phyloP scores from a whole-genome alignment of 2,113 vertebrate genomes.

The Nematolebias whitei region DNA sequence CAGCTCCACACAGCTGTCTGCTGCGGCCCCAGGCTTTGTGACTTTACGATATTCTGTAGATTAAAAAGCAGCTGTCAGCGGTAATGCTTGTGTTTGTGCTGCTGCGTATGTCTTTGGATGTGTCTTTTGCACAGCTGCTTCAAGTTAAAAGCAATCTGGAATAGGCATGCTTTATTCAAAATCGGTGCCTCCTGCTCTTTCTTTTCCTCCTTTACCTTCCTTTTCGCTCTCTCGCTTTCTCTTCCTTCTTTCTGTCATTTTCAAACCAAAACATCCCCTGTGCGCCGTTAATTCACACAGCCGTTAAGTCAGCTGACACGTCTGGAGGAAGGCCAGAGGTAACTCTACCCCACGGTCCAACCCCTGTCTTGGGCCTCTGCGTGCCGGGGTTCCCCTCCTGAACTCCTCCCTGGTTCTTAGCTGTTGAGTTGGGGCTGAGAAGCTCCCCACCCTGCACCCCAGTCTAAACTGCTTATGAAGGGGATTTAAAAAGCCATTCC shows the following conservation, averaged over 20 bases:
- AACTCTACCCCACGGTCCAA: constrained; percentile 69
- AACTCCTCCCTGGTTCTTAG: constrained; percentile 60
- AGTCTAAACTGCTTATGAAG: constrained; percentile 65
- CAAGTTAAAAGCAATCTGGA: constrained; percentile 63
- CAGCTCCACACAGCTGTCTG: constrained; percentile 18
- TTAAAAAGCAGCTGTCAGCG: constrained; percentile 32
- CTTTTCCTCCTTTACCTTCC: constrained; percentile 13
- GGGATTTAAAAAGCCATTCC: constrained; percentile 64
- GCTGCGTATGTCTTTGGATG: constrained; percentile 13
- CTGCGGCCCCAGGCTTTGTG: constrained; percentile 13
- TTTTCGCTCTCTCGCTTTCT: constrained; percentile 35
- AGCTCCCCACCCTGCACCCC: constrained; percentile 44
- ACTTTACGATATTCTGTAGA: constrained; percentile 35
- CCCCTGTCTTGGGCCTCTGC: constrained; percentile 68
- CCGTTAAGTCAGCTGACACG: constrained; percentile 74
- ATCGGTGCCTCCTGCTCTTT: constrained; percentile 40
- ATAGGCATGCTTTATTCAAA: constrained; percentile 62
- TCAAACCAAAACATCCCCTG: constrained; percentile 77
- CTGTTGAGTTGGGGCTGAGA: constrained; percentile 33
- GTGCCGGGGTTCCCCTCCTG: constrained; percentile 67
- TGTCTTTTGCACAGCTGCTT: constrained; percentile 71
- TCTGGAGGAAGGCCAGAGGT: constrained; percentile 69
- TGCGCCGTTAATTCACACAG: constrained; percentile 63
- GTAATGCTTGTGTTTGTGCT: constrained; percentile 32
- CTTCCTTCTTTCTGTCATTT: constrained; percentile 47